A percentile compares a stretch with the other conserved stretches of the same genome.
Evolutionary conservation across 1,140 invertebrate species (phyloP).

Genomic region (Zaprionus vittiger): DNA sequence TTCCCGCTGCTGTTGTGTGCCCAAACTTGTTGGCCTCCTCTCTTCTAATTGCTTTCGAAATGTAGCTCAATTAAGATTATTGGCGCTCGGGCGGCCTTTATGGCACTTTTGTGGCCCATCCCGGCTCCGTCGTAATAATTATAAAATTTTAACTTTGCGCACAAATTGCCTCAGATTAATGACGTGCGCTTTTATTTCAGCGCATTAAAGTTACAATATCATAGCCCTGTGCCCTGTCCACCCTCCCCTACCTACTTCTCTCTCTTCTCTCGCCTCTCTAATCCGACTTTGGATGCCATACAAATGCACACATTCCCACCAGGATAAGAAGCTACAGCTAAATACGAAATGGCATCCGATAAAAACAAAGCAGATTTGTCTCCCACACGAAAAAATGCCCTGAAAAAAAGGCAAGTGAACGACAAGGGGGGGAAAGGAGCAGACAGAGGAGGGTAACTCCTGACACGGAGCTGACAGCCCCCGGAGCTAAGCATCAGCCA

Average conservation of each 20-base stretch:
- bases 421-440: neutral
- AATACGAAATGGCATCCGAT: conserved; percentile 78
- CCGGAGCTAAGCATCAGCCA: conserved; percentile 35
- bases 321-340: conserved; percentile 75
- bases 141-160: conserved; percentile 60
- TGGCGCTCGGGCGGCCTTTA: conserved; percentile 60
- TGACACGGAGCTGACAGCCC: conserved; percentile 37
- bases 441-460: neutral
- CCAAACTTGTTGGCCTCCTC: conserved; percentile 9
- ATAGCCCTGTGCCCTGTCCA: neutral
- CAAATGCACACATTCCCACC: conserved; percentile 81
- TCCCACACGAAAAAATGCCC: conserved; percentile 36
- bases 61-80: conserved; percentile 80
- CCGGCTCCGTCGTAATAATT: conserved; percentile 60
- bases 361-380: conserved; percentile 83
- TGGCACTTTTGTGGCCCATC: conserved; percentile 60
- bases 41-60: conserved; percentile 65
- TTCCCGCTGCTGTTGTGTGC: conserved; percentile 21
- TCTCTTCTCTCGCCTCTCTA: conserved; percentile 32
- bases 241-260: neutral
- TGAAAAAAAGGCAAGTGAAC: conserved; percentile 8
- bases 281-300: conserved; percentile 60
- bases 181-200: conserved; percentile 41
- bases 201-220: conserved; percentile 56
- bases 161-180: conserved; percentile 48